phyloP scores from a whole-genome alignment of 2,797 vertebrate genomes.

The Chloroceryle amazona region DNA sequence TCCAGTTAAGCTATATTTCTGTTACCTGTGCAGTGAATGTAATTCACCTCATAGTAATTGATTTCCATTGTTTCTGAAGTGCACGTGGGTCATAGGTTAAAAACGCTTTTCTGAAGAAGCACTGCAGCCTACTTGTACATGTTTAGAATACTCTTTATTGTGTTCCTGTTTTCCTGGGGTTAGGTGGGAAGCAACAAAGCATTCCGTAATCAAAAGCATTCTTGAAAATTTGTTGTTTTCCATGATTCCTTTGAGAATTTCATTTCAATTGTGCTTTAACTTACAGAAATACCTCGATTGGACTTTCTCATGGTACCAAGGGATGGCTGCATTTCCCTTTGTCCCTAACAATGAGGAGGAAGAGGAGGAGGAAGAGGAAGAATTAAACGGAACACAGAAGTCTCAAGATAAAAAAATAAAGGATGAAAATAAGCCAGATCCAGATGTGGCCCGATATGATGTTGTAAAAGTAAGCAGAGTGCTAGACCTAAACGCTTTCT shows the following conservation, averaged over 20 bases:
- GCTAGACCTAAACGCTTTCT: background rate
- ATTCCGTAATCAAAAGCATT: background rate
- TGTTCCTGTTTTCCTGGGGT: background rate
- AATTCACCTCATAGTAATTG: background rate
- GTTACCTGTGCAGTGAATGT: background rate
- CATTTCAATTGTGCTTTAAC: background rate
- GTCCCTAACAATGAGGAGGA: slow-evolving; percentile 86
- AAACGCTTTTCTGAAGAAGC: background rate
- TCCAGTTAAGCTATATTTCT: background rate
- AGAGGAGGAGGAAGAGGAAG: slow-evolving; percentile 86
- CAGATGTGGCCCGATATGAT: slow-evolving; percentile 90
- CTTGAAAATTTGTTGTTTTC: background rate
- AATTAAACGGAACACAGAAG: slow-evolving; percentile 82
- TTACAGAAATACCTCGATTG: slow-evolving; percentile 90
- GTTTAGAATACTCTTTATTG: background rate
- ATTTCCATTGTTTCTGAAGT: background rate
- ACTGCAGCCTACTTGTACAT: background rate
- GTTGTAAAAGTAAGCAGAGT: slow-evolving; percentile 88
- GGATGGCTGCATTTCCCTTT: slow-evolving; percentile 88
- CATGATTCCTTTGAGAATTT: background rate
- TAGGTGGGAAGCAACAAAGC: background rate
- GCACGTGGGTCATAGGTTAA: background rate
- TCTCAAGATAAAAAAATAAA: slow-evolving; percentile 79
- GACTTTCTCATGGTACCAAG: slow-evolving; percentile 93
- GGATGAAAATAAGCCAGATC: slow-evolving; percentile 88